These are phyloP conservation scores for Ceuthmochares aereus DNA, from an alignment of 2,113 vertebrate species.

Conservation along the genomic window DNA sequence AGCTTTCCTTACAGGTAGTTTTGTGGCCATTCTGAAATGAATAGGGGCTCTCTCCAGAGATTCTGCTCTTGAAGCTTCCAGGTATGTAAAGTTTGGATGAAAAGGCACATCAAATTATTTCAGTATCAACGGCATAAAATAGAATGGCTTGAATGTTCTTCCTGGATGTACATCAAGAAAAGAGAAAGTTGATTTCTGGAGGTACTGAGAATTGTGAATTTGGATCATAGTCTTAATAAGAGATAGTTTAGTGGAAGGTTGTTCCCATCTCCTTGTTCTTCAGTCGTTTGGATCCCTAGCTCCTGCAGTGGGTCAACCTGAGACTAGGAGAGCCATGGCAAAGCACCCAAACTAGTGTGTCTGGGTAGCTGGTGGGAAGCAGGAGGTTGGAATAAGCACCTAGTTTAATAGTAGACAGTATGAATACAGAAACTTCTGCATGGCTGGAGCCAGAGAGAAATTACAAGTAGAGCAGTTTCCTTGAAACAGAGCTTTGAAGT, in stretches of 20 bases:
- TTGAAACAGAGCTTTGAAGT: not conserved
- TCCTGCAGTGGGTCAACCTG: not conserved
- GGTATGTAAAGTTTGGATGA: not conserved
- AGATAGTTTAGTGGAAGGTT: not conserved
- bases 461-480: not conserved
- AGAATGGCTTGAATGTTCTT: not conserved
- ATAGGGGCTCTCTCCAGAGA: not conserved
- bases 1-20: not conserved
- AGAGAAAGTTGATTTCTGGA: not conserved
- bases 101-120: not conserved
- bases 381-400: not conserved
- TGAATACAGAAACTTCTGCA: not conserved
- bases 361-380: not conserved
- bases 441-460: not conserved
- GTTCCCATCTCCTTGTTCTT: not conserved
- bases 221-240: not conserved
- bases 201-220: not conserved
- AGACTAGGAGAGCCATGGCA: not conserved
- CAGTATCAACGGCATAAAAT: not conserved
- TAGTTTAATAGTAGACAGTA: not conserved
- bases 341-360: not conserved
- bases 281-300: not conserved
- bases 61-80: not conserved
- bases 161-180: not conserved
- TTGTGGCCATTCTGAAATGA: not conserved